A percentile compares a stretch with the other conserved stretches of the same genome.
Conservation (phyloP, 1,140 invertebrate genomes). For the Drosophila pallidifrons region DNA sequence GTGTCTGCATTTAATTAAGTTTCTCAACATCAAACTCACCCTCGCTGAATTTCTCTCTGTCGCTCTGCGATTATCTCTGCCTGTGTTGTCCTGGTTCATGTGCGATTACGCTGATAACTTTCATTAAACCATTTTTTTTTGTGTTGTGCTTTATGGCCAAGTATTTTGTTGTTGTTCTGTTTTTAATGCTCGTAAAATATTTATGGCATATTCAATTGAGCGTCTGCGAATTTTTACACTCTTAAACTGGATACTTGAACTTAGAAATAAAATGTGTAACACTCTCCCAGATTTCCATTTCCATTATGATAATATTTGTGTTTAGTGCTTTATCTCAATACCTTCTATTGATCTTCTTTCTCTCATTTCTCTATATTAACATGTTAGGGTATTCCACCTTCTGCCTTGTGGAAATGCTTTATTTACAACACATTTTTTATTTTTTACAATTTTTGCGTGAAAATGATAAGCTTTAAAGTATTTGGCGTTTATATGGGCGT, state of each 20-base stretch:
- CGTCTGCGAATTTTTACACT: constrained; percentile 19
- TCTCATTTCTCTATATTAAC: neutral
- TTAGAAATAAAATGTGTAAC: no score
- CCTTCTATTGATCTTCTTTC: no score
- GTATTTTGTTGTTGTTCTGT: constrained; percentile 24
- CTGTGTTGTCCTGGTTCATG: constrained; percentile 9
- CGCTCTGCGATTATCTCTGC: constrained; percentile 8
- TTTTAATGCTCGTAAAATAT: constrained; percentile 58
- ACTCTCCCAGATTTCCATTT: no score
- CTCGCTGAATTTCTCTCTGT: neutral
- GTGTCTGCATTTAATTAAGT: constrained; percentile 77
- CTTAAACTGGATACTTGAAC: neutral
- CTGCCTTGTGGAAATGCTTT: neutral
- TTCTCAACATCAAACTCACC: constrained; percentile 31
- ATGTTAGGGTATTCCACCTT: constrained; percentile 38
- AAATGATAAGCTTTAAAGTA: constrained; percentile 55
- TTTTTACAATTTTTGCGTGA: constrained; percentile 17
- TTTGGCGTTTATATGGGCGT: neutral
- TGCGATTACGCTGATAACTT: constrained; percentile 66
- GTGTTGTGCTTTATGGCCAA: constrained; percentile 14
- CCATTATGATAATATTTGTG: no score
- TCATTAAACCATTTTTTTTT: constrained; percentile 51
- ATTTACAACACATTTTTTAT: constrained; percentile 1
- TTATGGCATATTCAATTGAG: constrained; percentile 71
- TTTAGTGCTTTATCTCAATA: no score